These are phyloP conservation scores for Andricus curvator DNA, from an alignment of 2,888 invertebrate species.

Conservation along the genomic window DNA sequence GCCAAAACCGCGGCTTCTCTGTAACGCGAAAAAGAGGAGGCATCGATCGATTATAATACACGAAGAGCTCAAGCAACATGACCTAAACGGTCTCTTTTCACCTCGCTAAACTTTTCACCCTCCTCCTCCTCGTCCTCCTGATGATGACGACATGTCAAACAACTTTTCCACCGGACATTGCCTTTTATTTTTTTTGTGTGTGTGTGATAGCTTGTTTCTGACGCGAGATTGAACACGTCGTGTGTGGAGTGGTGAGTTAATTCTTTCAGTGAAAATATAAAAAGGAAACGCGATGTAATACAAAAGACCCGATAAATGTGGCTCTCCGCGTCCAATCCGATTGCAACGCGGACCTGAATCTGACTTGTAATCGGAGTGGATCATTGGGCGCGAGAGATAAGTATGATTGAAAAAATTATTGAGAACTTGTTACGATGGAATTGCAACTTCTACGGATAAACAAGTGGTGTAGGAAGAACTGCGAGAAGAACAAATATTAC, in stretches of 20 bases:
- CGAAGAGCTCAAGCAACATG: neutral
- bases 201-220: conserved; percentile 13
- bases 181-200: neutral
- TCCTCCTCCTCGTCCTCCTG: conserved; percentile 10
- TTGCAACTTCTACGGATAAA: conserved; percentile 37
- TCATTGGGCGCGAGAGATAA: neutral
- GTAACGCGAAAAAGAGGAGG: conserved; percentile 77
- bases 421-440: conserved; percentile 37
- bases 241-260: neutral
- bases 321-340: neutral
- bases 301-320: neutral
- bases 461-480: conserved; percentile 41
- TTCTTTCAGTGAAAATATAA: neutral
- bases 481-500: conserved; percentile 38
- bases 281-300: conserved; percentile 33
- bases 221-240: neutral
- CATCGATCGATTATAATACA: conserved; percentile 54
- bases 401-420: conserved; percentile 35
- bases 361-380: too few species aligned
- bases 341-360: neutral
- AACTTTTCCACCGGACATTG: conserved; percentile 6
- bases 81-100: neutral
- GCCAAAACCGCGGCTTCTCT: conserved; percentile 96
- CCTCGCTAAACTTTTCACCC: conserved; percentile 27
- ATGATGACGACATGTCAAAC: neutral